Conservation (phyloP, 2,888 invertebrate species). For the Corythucha ciliata region DNA sequence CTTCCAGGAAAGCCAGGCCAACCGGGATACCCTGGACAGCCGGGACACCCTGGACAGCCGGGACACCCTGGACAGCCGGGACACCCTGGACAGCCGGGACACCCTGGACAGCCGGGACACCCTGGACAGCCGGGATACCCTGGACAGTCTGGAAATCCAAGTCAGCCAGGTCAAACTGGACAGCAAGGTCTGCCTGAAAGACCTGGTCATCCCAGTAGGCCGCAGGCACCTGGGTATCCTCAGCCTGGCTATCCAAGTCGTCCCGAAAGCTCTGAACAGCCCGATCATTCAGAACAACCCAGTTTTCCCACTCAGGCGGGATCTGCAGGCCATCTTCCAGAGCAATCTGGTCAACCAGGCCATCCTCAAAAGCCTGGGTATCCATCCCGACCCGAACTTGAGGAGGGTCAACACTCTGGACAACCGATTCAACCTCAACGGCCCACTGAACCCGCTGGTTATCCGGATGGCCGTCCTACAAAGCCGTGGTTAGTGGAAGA, state of each 20-base stretch:
- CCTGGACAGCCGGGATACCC: conserved; percentile 33
- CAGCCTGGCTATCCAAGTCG: conserved; percentile 28
- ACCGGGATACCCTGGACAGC: conserved; percentile 31
- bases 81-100: conserved; percentile 37
- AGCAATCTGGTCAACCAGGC: conserved; percentile 26
- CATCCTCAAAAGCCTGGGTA: conserved; percentile 5
- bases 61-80: conserved; percentile 30
- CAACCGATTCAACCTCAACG: conserved; percentile 33
- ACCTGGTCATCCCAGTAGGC: conserved; percentile 34
- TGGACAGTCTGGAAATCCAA: conserved; percentile 29
- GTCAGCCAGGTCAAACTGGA: conserved; percentile 28
- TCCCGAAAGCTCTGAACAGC: conserved; percentile 29
- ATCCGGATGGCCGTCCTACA: too few species aligned
- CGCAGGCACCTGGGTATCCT: conserved; percentile 28
- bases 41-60: conserved; percentile 26
- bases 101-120: conserved; percentile 30
- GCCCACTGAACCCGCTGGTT: conserved; percentile 37
- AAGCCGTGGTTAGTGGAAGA: too few species aligned
- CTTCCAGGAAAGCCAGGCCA: conserved; percentile 29
- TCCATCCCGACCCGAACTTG: conserved; percentile 16
- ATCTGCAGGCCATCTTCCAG: conserved; percentile 34
- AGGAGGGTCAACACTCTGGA: conserved; percentile 27
- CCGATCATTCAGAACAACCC: conserved; percentile 26
- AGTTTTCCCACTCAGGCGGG: conserved; percentile 17
- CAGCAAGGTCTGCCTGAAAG: conserved; percentile 28